Percentiles rank a stretch among this genome's conserved stretches.
Conservation (phyloP, 2,797 vertebrate genomes). For the Nyctalus aviator region DNA sequence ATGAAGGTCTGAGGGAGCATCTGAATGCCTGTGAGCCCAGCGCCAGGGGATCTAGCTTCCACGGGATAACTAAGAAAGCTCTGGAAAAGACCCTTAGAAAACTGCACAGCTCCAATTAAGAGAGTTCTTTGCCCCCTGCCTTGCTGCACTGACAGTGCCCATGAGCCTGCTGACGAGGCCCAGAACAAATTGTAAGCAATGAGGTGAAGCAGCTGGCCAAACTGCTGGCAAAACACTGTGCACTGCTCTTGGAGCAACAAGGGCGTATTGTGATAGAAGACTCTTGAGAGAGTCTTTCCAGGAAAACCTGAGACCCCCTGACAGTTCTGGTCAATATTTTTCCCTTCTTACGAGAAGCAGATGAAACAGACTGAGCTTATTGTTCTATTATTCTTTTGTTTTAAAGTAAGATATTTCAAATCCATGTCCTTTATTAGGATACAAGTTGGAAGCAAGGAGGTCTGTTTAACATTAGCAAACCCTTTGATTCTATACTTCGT, state of each 20-base stretch:
- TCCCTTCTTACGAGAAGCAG: neutral
- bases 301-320: neutral
- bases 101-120: neutral
- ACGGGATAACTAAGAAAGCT: neutral
- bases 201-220: neutral
- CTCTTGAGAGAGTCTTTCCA: neutral
- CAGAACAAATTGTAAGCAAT: neutral
- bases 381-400: neutral
- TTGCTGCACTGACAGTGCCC: neutral
- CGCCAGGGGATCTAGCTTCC: neutral
- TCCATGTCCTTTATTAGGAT: neutral
- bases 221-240: neutral
- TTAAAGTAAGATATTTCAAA: neutral
- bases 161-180: neutral
- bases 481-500: neutral
- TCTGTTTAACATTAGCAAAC: neutral
- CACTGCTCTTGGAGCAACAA: neutral
- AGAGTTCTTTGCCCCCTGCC: neutral
- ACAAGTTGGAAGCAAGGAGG: neutral
- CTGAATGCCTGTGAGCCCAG: neutral
- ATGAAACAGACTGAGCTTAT: neutral
- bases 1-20: neutral
- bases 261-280: neutral
- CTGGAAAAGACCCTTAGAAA: neutral
- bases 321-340: neutral